Evolutionary conservation across 2,888 invertebrate genomes (phyloP), one percentile per base, ranked within the genome.

Genomic region (Eurytoma adleriae): DNA sequence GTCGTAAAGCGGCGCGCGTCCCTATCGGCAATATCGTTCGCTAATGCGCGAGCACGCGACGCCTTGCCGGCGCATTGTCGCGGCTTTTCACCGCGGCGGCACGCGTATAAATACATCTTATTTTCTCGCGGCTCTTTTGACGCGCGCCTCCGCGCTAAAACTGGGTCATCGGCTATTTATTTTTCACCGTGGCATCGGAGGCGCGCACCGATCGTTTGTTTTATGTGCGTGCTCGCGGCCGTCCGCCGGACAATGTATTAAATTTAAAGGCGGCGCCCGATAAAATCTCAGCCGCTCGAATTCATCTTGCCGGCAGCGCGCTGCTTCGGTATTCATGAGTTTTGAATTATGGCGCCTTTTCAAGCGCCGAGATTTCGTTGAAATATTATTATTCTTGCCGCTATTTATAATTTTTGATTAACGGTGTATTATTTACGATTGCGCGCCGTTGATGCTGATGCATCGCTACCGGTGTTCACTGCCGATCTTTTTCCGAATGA

Each of bases 21-120:
- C 40, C 40, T 40, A 40, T 40, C 40, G 40, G 40, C 40, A 40
- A 10, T 10, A 40, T 40, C 40, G 24, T 24, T 24, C 24, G 40
- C 40, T 40, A 40, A 40, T 40, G 40, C 40, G 40, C 40, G 40
- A 40, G 40, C 40, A 1, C 40, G 40, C 7, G 10, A 40, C 40
- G 40, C 40, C 10, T 40, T 40, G 10, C 40, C 40, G 40, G 7
- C 10, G 40, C 10, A 40, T 40, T 40, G 40, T 40, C 40, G 40
- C 40, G 40, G 40, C 40, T 40, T 40, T 40, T 10, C 10, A 40
- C 40, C 40, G n/a, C n/a, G n/a, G n/a, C n/a, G 40, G 24, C 24
- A 10, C 30, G 57, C n/a, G 16, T 57, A 74, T 67, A 74, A 67
- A 74, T 74, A 67, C 57, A 74, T 74, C 66, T 74, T 67, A 56